Conservation (phyloP, 2,113 vertebrate species). For the Toxostoma redivivum region DNA sequence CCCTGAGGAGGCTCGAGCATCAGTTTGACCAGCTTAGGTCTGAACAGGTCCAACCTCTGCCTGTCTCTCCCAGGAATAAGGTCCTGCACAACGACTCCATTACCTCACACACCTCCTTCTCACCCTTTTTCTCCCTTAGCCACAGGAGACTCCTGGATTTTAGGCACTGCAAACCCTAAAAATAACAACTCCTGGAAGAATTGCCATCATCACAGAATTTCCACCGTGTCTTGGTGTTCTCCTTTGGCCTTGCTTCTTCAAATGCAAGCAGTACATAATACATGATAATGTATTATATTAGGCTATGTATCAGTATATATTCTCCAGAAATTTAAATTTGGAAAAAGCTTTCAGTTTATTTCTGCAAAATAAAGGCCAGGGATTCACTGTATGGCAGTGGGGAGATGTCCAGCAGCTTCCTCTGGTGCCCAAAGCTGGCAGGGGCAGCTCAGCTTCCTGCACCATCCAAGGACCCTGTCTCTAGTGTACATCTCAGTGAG, state of each 20-base stretch:
- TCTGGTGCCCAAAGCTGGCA: background rate
- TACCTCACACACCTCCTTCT: background rate
- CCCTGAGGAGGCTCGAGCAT: background rate
- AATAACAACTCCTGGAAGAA: background rate
- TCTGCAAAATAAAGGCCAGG: background rate
- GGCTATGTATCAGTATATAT: background rate
- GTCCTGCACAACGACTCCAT: background rate
- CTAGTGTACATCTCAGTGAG: background rate
- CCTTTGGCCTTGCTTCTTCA: background rate
- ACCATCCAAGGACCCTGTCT: background rate
- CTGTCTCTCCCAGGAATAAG: background rate
- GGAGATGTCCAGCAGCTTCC: background rate
- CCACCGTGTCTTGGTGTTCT: rapidly evolving
- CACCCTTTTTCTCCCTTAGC: background rate
- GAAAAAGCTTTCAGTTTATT: background rate
- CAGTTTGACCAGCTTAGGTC: background rate
- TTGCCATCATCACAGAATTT: background rate
- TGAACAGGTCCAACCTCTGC: background rate
- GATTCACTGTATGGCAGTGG: rapidly evolving
- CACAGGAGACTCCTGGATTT: background rate
- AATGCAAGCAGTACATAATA: background rate
- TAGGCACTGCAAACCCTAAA: background rate
- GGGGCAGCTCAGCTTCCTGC: background rate
- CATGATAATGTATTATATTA: background rate
- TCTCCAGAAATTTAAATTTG: background rate